Evolutionary conservation across 1,140 invertebrate species (phyloP).

Genomic region (Eriosoma lanigerum): DNA sequence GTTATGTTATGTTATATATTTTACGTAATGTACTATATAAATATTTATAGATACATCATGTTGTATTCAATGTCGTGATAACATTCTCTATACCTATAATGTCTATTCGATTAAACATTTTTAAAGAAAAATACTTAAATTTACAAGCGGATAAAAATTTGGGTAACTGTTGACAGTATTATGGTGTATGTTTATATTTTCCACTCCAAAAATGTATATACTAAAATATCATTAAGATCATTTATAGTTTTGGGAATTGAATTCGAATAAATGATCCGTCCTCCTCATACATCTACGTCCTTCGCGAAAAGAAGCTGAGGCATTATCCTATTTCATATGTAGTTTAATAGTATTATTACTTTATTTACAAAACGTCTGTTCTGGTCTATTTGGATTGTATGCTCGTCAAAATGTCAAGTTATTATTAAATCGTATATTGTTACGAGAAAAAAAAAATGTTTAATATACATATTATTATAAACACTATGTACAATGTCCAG

Average conservation of each 20-base stretch:
- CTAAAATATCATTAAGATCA: background rate
- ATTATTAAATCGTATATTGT: background rate
- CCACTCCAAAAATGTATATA: no score
- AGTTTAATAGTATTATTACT: background rate
- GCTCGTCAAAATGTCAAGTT: background rate
- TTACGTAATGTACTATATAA: background rate
- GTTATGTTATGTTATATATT: background rate
- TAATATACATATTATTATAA: background rate
- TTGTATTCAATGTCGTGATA: background rate
- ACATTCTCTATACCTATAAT: no score
- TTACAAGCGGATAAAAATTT: no score
- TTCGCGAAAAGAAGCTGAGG: background rate
- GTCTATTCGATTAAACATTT: no score
- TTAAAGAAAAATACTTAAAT: no score
- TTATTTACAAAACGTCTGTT: slow-evolving; percentile 2
- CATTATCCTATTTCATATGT: slow-evolving; percentile 8
- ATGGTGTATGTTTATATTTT: no score
- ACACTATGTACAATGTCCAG: background rate
- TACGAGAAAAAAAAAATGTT: background rate
- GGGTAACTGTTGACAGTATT: no score
- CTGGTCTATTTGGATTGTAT: background rate
- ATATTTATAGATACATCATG: background rate
- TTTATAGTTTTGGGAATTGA: background rate
- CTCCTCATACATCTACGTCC: background rate
- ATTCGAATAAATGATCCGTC: background rate